Evolutionary conservation across 2,113 vertebrate species (phyloP).

Genomic region (Zosterops lateralis): DNA sequence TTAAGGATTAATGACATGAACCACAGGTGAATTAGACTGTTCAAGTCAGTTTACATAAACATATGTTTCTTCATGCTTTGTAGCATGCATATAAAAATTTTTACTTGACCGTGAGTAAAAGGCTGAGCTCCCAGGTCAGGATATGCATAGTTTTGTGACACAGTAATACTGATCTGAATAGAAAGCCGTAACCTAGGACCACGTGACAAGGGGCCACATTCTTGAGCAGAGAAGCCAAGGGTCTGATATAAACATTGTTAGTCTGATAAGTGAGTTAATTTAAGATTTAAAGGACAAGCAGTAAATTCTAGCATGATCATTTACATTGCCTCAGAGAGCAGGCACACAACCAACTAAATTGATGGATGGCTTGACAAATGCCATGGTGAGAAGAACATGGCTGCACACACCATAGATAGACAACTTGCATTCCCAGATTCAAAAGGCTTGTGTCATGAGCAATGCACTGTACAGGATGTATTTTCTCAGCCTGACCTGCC

Average conservation of each 20-base stretch:
- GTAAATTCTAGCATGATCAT: conserved; percentile 26
- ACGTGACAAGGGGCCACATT: not conserved
- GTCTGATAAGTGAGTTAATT: conserved; percentile 56
- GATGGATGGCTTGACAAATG: conserved; percentile 9
- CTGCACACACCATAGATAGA: conserved; percentile 3
- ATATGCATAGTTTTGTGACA: conserved; percentile 2
- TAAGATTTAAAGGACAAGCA: conserved; percentile 52
- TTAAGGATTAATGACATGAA: not conserved
- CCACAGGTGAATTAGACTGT: not conserved
- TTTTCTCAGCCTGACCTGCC: conserved; percentile 1
- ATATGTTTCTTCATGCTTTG: not conserved
- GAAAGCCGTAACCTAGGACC: conserved; percentile 19
- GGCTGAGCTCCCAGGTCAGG: not conserved
- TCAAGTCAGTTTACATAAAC: not conserved
- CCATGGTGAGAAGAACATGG: not conserved
- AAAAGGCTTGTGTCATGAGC: not conserved
- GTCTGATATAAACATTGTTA: conserved; percentile 21
- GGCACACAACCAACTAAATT: conserved; percentile 12
- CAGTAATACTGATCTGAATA: conserved; percentile 37
- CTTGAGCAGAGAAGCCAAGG: not conserved
- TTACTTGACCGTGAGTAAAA: not conserved
- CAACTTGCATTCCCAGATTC: not conserved
- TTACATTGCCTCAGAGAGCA: not conserved
- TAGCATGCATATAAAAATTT: not conserved
- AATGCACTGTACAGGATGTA: conserved; percentile 18